Evolutionary conservation across 2,113 vertebrate species (phyloP).

Genomic region (Polypterus bichir): DNA sequence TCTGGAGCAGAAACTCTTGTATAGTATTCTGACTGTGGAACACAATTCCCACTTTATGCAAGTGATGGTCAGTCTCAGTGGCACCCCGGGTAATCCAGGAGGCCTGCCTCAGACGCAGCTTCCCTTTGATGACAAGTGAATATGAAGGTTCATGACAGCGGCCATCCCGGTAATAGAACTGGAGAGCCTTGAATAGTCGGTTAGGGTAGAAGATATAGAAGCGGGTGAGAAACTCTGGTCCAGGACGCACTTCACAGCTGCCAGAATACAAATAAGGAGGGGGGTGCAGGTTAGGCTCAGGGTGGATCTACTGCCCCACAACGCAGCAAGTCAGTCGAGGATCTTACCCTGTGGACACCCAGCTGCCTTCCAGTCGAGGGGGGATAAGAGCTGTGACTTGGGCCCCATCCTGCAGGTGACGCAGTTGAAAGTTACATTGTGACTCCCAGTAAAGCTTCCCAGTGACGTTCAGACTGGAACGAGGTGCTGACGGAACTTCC

Average conservation of each 20-base stretch:
- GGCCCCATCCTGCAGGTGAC: slow-evolving; percentile 50
- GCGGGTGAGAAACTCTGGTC: slow-evolving; percentile 76
- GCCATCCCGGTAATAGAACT: slow-evolving; percentile 76
- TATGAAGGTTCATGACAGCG: slow-evolving; percentile 59
- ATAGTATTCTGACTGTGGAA: slow-evolving; percentile 60
- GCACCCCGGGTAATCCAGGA: slow-evolving; percentile 79
- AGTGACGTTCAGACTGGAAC: slow-evolving; percentile 27
- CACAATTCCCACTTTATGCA: slow-evolving; percentile 69
- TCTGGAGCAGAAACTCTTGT: slow-evolving; percentile 36
- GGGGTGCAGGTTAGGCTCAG: no score
- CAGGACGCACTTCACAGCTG: slow-evolving; percentile 77
- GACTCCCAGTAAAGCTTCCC: slow-evolving; percentile 49
- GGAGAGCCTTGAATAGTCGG: slow-evolving; percentile 67
- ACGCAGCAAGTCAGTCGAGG: neutral
- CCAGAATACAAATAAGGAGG: slow-evolving; percentile 1
- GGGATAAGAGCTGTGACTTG: slow-evolving; percentile 49
- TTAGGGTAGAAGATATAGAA: slow-evolving; percentile 72
- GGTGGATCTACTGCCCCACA: no score
- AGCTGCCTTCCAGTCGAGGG: slow-evolving; percentile 62
- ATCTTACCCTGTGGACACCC: slow-evolving; percentile 71
- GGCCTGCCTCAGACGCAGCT: slow-evolving; percentile 62
- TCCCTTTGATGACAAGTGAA: slow-evolving; percentile 74
- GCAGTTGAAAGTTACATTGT: slow-evolving; percentile 50
- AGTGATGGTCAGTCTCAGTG: slow-evolving; percentile 68
- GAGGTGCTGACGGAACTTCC: slow-evolving; percentile 32